Evolutionary conservation across 2,113 vertebrate species (phyloP).

Genomic region (Pandion haliaetus): DNA sequence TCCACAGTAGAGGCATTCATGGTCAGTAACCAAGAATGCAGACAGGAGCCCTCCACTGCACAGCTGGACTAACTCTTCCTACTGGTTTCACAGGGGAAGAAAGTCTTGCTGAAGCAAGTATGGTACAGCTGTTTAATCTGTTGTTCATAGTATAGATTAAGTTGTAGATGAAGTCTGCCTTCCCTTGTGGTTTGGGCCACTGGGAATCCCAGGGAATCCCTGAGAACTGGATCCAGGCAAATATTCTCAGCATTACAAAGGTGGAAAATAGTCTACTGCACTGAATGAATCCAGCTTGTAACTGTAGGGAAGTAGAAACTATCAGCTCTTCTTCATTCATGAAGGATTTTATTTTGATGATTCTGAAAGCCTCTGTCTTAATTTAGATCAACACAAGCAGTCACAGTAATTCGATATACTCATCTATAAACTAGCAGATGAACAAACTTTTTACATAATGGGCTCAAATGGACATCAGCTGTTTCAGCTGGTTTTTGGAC

Average conservation of each 20-base stretch:
- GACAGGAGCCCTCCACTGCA: neutral
- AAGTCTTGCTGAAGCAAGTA: neutral
- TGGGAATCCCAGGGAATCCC: neutral
- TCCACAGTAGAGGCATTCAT: neutral
- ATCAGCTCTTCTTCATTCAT: neutral
- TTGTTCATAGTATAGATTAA: neutral
- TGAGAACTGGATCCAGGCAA: neutral
- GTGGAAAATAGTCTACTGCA: neutral
- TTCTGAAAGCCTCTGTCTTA: neutral
- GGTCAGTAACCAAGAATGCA: neutral
- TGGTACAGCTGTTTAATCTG: neutral
- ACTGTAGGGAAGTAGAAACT: neutral
- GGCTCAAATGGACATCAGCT: neutral
- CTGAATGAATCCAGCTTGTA: neutral
- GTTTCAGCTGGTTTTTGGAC: neutral
- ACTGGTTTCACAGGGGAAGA: neutral
- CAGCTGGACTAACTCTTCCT: neutral
- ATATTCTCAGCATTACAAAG: neutral
- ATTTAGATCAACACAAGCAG: neutral
- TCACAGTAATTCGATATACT: neutral
- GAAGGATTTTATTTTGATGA: neutral
- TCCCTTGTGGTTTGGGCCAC: neutral
- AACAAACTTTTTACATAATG: neutral
- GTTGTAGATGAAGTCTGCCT: neutral
- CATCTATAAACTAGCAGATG: neutral